These are phyloP conservation scores for Plagodis dolabraria DNA, from an alignment of 2,888 invertebrate genomes.

Conservation along the genomic window DNA sequence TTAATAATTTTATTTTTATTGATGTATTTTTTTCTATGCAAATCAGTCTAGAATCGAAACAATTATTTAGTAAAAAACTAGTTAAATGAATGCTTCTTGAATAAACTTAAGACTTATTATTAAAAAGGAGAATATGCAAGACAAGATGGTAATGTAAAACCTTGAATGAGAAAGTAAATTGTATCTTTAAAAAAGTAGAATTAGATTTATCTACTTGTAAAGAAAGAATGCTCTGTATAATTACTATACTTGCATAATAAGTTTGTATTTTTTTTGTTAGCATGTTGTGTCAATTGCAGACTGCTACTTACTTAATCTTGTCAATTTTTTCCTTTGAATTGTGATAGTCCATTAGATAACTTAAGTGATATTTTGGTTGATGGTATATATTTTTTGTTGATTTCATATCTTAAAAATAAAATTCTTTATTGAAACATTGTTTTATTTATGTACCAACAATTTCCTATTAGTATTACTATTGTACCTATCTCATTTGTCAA, in stretches of 20 bases:
- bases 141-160: slow-evolving; percentile 1
- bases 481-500: slow-evolving; percentile 48
- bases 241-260: not conserved
- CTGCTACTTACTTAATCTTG: slow-evolving; percentile 39
- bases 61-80: slow-evolving; percentile 5
- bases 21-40: slow-evolving; percentile 8
- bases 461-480: slow-evolving; percentile 27
- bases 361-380: slow-evolving; percentile 78
- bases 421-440: slow-evolving; percentile 62
- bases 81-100: slow-evolving; percentile 6
- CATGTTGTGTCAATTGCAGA: slow-evolving; percentile 31
- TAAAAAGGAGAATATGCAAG: slow-evolving; percentile 1
- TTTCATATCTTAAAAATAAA: slow-evolving; percentile 69
- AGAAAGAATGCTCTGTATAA: not conserved
- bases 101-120: slow-evolving; percentile 7
- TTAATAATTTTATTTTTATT: slow-evolving; percentile 8
- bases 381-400: slow-evolving; percentile 75
- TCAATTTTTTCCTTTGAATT: slow-evolving; percentile 70
- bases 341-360: slow-evolving; percentile 69
- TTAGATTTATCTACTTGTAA: not conserved
- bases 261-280: slow-evolving; percentile 17
- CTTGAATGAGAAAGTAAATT: slow-evolving; percentile 10
- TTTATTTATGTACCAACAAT: slow-evolving; percentile 48
- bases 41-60: slow-evolving; percentile 17
- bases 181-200: slow-evolving; percentile 17